Conservation (phyloP, 2,888 invertebrate genomes). For the Lypha dubia region DNA sequence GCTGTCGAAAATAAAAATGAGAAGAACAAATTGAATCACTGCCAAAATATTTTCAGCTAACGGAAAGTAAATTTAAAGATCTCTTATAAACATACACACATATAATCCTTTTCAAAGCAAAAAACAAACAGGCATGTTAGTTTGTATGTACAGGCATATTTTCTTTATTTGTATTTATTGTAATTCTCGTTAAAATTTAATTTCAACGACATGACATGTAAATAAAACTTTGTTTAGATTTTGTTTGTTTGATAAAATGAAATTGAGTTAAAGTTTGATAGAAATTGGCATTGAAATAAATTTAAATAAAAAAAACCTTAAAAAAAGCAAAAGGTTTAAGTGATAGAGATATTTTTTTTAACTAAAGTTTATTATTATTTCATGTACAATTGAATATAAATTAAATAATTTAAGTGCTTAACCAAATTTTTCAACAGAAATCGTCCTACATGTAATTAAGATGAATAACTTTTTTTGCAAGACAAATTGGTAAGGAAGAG, state of each 20-base stretch:
- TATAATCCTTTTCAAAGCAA: neutral
- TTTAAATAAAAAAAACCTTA: slow-evolving; percentile 4
- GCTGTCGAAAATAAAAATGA: neutral
- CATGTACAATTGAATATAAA: too few species aligned
- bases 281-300: neutral
- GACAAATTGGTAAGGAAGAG: too few species aligned
- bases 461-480: too few species aligned
- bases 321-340: neutral
- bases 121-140: neutral
- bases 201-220: slow-evolving; percentile 1
- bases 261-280: neutral
- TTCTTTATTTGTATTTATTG: neutral
- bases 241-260: neutral
- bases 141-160: neutral
- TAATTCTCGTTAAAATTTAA: slow-evolving; percentile 27
- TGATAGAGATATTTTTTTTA: too few species aligned
- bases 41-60: slow-evolving; percentile 12
- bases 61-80: neutral
- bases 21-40: slow-evolving; percentile 16
- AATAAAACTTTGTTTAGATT: slow-evolving; percentile 8
- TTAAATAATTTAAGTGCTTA: too few species aligned
- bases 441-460: too few species aligned
- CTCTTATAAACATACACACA: neutral
- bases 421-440: too few species aligned
- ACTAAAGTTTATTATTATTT: too few species aligned